phyloP scores from a whole-genome alignment of 2,797 vertebrate genomes.

The Acanthiza pusilla region DNA sequence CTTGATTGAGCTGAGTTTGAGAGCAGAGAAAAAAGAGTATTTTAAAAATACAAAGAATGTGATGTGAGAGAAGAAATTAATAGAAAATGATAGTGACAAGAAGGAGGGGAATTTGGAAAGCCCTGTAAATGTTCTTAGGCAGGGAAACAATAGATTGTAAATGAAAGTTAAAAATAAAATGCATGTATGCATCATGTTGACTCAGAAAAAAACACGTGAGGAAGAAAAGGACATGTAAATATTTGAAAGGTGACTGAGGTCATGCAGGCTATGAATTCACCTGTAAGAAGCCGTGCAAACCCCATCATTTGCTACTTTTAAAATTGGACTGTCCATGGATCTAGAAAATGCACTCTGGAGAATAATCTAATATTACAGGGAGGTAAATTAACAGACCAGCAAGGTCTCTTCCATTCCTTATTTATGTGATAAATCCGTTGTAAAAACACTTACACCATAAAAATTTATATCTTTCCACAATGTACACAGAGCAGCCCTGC shows the following conservation, averaged over 20 bases:
- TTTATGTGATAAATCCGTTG: slow-evolving; percentile 30
- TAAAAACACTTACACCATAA: background rate
- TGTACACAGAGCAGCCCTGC: background rate
- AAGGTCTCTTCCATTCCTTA: slow-evolving; percentile 8
- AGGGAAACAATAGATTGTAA: background rate
- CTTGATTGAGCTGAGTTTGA: background rate
- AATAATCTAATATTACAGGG: background rate
- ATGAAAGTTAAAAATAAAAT: background rate
- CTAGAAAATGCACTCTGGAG: slow-evolving; percentile 20
- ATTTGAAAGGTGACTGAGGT: background rate
- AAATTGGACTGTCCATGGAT: background rate
- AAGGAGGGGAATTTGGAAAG: background rate
- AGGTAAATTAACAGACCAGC: slow-evolving; percentile 20
- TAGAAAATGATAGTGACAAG: background rate
- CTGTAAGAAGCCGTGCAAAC: background rate
- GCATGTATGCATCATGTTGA: rapidly evolving
- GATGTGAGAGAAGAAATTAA: background rate
- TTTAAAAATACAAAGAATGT: background rate
- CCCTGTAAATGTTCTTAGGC: background rate
- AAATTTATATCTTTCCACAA: background rate
- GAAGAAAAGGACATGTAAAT: background rate
- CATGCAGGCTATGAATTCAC: background rate
- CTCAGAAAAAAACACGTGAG: background rate
- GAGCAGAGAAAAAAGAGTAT: background rate
- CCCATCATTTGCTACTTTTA: background rate